phyloP scores from a whole-genome alignment of 1,140 invertebrate genomes.

The Drosophila varians region DNA sequence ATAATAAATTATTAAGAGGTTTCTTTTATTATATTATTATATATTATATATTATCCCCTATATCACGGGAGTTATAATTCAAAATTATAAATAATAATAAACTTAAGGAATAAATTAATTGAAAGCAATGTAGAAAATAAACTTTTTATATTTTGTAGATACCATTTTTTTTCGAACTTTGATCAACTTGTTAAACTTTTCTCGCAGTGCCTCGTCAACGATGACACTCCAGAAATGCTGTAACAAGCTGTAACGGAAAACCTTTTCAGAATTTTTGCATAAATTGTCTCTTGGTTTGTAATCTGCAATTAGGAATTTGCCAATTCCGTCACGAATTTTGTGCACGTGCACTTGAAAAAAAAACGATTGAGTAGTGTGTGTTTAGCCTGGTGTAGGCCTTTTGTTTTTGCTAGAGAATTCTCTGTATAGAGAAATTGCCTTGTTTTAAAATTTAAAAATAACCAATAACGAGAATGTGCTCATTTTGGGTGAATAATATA shows the following conservation, averaged over 20 bases:
- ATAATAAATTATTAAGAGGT: no score
- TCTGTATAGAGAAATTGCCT: not conserved
- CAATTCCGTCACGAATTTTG: constrained; percentile 71
- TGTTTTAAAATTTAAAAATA: constrained; percentile 1
- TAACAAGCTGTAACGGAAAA: constrained; percentile 28
- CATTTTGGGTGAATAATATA: not conserved
- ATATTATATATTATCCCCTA: no score
- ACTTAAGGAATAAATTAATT: no score
- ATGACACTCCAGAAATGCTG: constrained; percentile 1
- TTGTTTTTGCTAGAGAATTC: no score
- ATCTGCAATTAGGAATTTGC: constrained; percentile 56
- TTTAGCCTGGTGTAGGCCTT: not conserved
- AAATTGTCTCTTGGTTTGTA: constrained; percentile 36
- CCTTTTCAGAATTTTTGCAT: constrained; percentile 51
- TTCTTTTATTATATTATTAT: no score
- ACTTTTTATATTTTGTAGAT: no score
- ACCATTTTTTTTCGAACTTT: no score
- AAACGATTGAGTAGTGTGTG: not conserved
- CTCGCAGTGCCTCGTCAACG: not conserved
- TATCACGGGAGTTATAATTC: no score
- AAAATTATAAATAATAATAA: no score
- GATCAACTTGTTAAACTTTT: not conserved
- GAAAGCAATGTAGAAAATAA: no score
- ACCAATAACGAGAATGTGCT: not conserved
- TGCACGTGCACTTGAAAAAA: constrained; percentile 42